Evolutionary conservation across 2,797 vertebrate genomes (phyloP).

Genomic region (Notoglanidium macrostoma): DNA sequence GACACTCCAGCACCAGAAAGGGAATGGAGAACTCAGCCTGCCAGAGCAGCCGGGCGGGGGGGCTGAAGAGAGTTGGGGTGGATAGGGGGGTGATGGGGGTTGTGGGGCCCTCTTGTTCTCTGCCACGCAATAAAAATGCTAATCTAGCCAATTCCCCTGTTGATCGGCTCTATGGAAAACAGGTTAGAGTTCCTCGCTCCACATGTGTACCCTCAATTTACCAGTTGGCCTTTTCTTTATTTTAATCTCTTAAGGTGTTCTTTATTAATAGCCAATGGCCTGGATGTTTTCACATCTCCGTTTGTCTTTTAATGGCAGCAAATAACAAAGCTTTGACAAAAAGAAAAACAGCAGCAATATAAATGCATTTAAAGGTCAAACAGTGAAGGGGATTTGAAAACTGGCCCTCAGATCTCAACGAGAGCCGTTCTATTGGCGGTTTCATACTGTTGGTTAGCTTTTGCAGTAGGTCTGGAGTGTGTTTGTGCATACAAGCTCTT

Average conservation of each 20-base stretch:
- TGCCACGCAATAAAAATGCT: conserved; percentile 66
- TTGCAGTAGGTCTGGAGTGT: neutral
- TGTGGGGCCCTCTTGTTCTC: conserved; percentile 36
- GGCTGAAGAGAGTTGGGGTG: neutral
- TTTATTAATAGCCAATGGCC: conserved; percentile 60
- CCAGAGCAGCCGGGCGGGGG: conserved; percentile 24
- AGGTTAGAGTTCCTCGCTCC: conserved; percentile 64
- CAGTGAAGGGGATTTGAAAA: conserved; percentile 24
- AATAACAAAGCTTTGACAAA: conserved; percentile 27
- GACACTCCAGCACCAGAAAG: conserved; percentile 43
- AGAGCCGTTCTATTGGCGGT: neutral
- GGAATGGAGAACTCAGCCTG: conserved; percentile 29
- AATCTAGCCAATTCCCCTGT: conserved; percentile 64
- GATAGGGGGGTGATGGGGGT: conserved; percentile 1
- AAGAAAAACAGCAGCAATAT: neutral
- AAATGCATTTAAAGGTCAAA: conserved; percentile 56
- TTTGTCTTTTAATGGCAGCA: conserved; percentile 46
- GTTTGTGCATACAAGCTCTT: neutral
- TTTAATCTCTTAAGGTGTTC: conserved; percentile 62
- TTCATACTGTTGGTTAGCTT: neutral
- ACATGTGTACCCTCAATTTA: conserved; percentile 63
- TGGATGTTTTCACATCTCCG: conserved; percentile 57
- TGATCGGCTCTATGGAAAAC: conserved; percentile 65
- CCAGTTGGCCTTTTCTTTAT: conserved; percentile 61
- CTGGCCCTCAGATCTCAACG: neutral